Conservation (phyloP, 2,797 vertebrate genomes). For the Oreochromis grahami region DNA sequence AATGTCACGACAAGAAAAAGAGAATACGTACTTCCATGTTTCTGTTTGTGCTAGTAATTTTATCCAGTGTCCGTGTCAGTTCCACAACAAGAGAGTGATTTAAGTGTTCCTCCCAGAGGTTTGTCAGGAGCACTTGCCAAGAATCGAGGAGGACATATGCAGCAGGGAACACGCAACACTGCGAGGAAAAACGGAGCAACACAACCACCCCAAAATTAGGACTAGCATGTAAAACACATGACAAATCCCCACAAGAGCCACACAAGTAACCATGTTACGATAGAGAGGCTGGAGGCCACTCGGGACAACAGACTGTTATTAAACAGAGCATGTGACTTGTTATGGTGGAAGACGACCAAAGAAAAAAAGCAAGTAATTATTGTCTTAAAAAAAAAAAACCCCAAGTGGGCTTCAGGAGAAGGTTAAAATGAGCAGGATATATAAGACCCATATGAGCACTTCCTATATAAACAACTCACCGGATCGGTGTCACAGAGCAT, state of each 20-base stretch:
- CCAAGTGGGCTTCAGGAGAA: background rate
- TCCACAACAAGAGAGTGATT: conserved; percentile 66
- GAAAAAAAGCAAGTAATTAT: background rate
- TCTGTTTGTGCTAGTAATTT: conserved; percentile 54
- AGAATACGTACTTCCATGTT: conserved; percentile 53
- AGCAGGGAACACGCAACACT: conserved; percentile 78
- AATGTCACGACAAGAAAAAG: background rate
- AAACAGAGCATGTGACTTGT: background rate
- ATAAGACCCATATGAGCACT: background rate
- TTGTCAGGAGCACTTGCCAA: conserved; percentile 67
- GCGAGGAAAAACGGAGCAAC: conserved; percentile 1
- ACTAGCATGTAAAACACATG: background rate
- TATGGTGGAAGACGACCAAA: background rate
- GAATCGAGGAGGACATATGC: conserved; percentile 72
- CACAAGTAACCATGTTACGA: background rate
- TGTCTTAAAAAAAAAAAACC: accelerated
- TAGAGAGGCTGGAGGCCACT: background rate
- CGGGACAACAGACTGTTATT: background rate
- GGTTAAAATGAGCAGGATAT: background rate
- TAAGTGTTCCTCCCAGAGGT: conserved; percentile 71
- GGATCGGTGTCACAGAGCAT: conserved; percentile 71
- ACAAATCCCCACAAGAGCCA: conserved; percentile 11
- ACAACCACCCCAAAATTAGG: background rate
- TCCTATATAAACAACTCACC: conserved; percentile 61
- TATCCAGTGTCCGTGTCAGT: conserved; percentile 60